phyloP scores from a whole-genome alignment of 2,113 vertebrate genomes.

The Abramis brama region DNA sequence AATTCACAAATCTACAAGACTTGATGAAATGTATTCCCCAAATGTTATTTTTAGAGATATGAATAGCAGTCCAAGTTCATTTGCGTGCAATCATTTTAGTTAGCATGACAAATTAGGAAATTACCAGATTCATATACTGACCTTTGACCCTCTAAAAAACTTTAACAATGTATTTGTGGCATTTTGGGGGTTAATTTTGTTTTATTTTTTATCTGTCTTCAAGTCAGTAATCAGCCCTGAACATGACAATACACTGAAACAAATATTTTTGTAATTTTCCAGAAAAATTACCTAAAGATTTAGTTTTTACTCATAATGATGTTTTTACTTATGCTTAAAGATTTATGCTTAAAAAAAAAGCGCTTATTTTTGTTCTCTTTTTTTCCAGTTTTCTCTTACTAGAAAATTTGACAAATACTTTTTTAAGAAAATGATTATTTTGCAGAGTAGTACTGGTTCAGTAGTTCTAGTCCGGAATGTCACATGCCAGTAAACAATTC shows the following conservation, averaged over 20 bases:
- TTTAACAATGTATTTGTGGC: neutral
- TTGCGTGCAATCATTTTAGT: neutral
- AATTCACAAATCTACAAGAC: neutral
- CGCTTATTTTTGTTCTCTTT: neutral
- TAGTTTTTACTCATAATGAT: neutral
- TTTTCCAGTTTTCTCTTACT: neutral
- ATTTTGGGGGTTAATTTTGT: no score
- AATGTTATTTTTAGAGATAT: constrained; percentile 9
- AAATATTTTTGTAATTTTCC: neutral
- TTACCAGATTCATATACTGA: neutral
- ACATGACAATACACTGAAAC: neutral
- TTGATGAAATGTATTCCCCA: neutral
- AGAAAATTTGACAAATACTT: neutral
- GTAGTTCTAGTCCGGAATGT: neutral
- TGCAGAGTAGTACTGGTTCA: neutral
- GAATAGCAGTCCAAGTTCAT: neutral
- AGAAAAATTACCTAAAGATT: neutral
- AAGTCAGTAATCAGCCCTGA: neutral
- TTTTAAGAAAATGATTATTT: neutral
- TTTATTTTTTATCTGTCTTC: neutral
- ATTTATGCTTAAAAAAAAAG: neutral
- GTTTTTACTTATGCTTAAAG: neutral
- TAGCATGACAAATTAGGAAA: neutral
- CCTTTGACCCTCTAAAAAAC: neutral
- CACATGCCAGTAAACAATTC: neutral